Conservation (phyloP, 2,797 vertebrate species). For the Pipistrellus kuhlii region DNA sequence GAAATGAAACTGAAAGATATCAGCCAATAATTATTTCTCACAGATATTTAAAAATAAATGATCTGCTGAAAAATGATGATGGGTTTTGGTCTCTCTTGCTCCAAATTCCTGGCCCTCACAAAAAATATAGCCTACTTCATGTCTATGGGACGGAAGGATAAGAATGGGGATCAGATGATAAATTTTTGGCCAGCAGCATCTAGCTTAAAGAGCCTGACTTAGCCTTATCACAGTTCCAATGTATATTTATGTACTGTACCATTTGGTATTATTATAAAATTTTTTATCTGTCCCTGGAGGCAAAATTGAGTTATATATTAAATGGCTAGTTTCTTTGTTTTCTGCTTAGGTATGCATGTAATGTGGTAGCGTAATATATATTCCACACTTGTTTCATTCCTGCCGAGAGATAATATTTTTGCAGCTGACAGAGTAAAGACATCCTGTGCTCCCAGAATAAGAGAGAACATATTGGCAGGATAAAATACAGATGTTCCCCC, state of each 20-base stretch:
- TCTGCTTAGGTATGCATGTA: constrained; percentile 83
- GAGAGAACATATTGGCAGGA: constrained; percentile 72
- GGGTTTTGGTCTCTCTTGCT: constrained; percentile 44
- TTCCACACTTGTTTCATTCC: constrained; percentile 80
- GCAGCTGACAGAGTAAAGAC: constrained; percentile 80
- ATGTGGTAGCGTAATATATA: constrained; percentile 77
- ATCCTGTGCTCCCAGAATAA: constrained; percentile 70
- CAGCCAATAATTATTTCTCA: constrained; percentile 58
- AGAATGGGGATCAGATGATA: constrained; percentile 63
- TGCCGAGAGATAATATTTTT: constrained; percentile 81
- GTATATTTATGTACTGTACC: constrained; percentile 77
- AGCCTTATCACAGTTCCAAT: constrained; percentile 57
- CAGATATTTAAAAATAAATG: constrained; percentile 69
- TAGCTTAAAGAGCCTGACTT: constrained; percentile 61
- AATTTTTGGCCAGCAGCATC: constrained; percentile 67
- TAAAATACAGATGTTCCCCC: constrained; percentile 77
- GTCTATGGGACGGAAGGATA: constrained; percentile 55
- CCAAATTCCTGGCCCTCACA: constrained; percentile 58
- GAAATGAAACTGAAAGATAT: constrained; percentile 43
- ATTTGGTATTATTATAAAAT: constrained; percentile 78
- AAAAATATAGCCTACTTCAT: constrained; percentile 66
- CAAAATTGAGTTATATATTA: constrained; percentile 81
- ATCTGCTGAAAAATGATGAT: constrained; percentile 64
- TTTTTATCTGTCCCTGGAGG: constrained; percentile 78
- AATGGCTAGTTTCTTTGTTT: constrained; percentile 82